Percentiles rank a stretch among this genome's conserved stretches.
Conservation (phyloP, 2,888 invertebrate species). For the Caenorhabditis plicata region DNA sequence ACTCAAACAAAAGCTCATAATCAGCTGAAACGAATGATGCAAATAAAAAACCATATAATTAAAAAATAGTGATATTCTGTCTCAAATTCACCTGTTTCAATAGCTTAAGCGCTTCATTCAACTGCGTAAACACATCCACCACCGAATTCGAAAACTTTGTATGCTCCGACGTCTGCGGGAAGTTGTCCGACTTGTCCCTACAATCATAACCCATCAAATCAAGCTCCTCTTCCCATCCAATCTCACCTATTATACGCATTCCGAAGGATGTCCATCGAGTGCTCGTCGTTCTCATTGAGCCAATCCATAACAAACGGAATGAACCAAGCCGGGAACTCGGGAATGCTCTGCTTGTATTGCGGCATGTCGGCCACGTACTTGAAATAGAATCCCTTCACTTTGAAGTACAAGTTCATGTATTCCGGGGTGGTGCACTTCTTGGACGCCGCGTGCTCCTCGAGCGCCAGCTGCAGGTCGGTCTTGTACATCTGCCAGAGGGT, state of each 20-base stretch:
- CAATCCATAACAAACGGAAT: slow-evolving; percentile 99
- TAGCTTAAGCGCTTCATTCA: slow-evolving; percentile 98
- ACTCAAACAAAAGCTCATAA: too few species aligned
- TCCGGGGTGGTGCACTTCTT: slow-evolving; percentile 94
- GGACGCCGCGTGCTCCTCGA: slow-evolving; percentile 93
- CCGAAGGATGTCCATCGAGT: slow-evolving; percentile 94
- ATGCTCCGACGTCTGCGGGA: slow-evolving; percentile 98
- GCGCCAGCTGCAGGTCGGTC: slow-evolving; percentile 85
- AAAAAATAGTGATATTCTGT: not conserved
- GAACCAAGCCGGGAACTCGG: slow-evolving; percentile 99
- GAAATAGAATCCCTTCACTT: slow-evolving; percentile 91
- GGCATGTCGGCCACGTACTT: slow-evolving; percentile 97
- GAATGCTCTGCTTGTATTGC: slow-evolving; percentile 91
- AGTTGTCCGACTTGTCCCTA: slow-evolving; percentile 72
- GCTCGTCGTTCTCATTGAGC: slow-evolving; percentile 99
- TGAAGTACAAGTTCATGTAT: slow-evolving; percentile 99
- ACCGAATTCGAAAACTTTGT: slow-evolving; percentile 98
- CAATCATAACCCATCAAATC: slow-evolving; percentile 1
- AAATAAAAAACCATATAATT: not conserved
- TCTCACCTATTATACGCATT: slow-evolving; percentile 86
- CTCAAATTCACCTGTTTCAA: slow-evolving; percentile 70
- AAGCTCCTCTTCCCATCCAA: not conserved
- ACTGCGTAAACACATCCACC: slow-evolving; percentile 97
- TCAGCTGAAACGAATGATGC: not conserved
- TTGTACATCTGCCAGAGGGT: slow-evolving; percentile 97